Evolutionary conservation across 2,888 invertebrate genomes (phyloP), one percentile per base, ranked within the genome.

Genomic region (Tetranychus piercei): DNA sequence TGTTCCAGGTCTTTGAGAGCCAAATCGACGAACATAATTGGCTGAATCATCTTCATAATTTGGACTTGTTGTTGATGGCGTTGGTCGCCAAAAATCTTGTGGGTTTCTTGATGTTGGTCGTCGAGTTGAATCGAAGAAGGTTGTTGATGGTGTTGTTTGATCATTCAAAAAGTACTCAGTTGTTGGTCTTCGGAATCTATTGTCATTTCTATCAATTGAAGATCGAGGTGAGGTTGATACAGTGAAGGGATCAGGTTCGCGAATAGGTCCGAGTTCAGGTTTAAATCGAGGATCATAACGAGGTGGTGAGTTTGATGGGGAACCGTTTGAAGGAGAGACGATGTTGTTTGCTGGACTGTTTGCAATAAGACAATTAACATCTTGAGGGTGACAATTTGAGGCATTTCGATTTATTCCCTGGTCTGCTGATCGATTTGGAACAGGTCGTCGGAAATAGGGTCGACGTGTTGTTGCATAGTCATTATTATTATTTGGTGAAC

Each of bases 361-460:
- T 15, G 55, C 9, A 55, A 55, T 55, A 1, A 55, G 15, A 55
- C 55, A 55, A 55, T 55, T 55, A 5, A 55, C 55, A 55, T 55
- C 55, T 55, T 55, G 55, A 15, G 55, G 55, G 6, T 55, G 55
- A 6, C 55, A 55, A 55, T 55, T 55, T 55, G 55, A 55, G 2
- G 3, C 55, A 6, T 55, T 55, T 55, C 55, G 11, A 69, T 23
- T 69, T 20, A 22, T 69, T 20, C 22, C 69, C 22, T 18, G 69
- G n/a, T n/a, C 9, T 20, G 6, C 4, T 7, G 69, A 15, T 69
- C 20, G 6, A 11, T 11, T 11, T 6, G 69, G 22, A 6, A 71
- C 71, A 15, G 71, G 71, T 71, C 44, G 43, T n/a, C 71, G 71
- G n/a, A 71, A 71, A 44, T 23, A 71, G 15, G 71, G 71, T 20